phyloP scores from a whole-genome alignment of 2,888 invertebrate species.

The Drosophila longiperda region DNA sequence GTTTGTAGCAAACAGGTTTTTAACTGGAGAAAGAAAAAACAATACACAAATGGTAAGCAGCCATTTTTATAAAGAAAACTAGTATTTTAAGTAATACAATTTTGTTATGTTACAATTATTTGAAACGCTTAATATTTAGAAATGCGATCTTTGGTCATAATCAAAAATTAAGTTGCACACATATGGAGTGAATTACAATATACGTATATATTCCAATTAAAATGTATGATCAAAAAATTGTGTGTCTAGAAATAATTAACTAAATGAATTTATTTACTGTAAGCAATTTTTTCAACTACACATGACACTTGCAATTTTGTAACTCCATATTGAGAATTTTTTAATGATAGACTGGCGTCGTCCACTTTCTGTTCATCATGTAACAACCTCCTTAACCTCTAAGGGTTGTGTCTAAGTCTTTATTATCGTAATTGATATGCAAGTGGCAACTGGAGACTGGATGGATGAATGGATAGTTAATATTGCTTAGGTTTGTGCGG shows the following conservation, averaged over 20 bases:
- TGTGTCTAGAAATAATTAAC: background rate
- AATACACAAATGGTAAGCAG: background rate
- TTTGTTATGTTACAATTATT: background rate
- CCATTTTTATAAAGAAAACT: background rate
- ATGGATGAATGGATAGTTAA: background rate
- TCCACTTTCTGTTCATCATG: background rate
- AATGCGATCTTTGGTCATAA: no score
- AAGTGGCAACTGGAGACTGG: conserved; percentile 13
- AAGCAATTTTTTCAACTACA: background rate
- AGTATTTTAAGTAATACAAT: background rate
- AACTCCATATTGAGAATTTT: background rate
- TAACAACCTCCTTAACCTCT: conserved; percentile 40
- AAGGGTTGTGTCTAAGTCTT: conserved; percentile 33
- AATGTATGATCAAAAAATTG: background rate
- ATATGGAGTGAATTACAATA: background rate
- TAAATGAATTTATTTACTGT: no score
- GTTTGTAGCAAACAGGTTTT: background rate
- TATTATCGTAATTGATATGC: conserved; percentile 57
- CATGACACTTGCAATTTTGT: background rate
- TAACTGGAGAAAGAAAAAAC: background rate
- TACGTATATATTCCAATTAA: background rate
- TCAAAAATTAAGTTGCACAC: no score
- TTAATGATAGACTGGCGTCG: background rate
- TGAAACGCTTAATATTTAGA: background rate
- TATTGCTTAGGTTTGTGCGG: conserved; percentile 17